Conservation (phyloP, 1,140 invertebrate genomes). For the Aphis craccivora region DNA sequence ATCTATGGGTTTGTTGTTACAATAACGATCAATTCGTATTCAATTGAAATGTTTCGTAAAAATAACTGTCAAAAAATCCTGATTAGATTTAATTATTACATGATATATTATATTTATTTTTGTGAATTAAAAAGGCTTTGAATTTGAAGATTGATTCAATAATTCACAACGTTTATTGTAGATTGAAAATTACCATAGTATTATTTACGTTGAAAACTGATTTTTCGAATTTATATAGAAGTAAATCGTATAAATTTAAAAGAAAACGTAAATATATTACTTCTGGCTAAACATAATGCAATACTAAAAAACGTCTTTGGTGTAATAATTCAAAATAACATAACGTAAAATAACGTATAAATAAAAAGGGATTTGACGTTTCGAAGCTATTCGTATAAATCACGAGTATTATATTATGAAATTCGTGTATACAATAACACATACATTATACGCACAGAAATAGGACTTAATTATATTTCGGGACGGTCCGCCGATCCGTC, state of each 20-base stretch:
- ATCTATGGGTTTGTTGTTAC: background rate
- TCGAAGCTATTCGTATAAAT: constrained; percentile 18
- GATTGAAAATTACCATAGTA: background rate
- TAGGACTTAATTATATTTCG: constrained; percentile 21
- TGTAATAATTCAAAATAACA: constrained; percentile 32
- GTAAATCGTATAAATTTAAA: constrained; percentile 5
- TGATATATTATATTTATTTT: background rate
- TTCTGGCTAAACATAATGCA: constrained; percentile 15
- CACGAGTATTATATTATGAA: constrained; percentile 16
- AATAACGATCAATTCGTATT: background rate
- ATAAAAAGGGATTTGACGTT: constrained; percentile 32
- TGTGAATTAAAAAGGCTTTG: background rate
- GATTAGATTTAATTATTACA: background rate
- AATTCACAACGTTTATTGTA: background rate
- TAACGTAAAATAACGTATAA: constrained; percentile 18
- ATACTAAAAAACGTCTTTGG: constrained; percentile 15
- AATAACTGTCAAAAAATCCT: background rate
- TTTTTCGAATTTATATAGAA: background rate
- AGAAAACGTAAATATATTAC: background rate
- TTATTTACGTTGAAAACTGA: background rate
- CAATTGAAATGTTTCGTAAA: background rate
- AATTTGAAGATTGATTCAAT: background rate
- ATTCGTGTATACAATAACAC: background rate
- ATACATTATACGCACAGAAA: background rate
- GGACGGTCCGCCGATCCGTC: background rate